Evolutionary conservation across 2,888 invertebrate genomes (phyloP), one percentile per base, ranked within the genome.

Genomic region (Cerceris ruficornis): DNA sequence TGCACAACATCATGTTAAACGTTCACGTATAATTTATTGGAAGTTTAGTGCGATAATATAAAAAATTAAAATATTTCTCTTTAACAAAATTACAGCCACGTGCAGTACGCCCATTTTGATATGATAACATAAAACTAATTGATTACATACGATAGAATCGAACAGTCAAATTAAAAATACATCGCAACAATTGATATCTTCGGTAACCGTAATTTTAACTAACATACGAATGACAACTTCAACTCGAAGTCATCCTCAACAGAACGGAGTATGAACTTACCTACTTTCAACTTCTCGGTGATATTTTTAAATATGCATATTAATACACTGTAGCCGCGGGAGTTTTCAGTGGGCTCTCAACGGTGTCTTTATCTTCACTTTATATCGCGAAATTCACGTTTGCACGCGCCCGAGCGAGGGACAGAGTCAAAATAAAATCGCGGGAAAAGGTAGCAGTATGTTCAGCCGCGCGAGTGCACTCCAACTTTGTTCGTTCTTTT

Each of bases 381-480:
- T 42, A 13, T 42, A 7, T 6, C 41, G 41, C 58, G 58, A 42
- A 13, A n/a, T 59, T 42, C 42, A 17, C 61, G 61, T 17, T 17
- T 17, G 46, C 9, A 11, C 14, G 46, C 11, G 49, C 13, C 8
- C 49, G 11, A 49, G 7, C 9, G 17, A 11, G 14, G 11, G 7
- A 11, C 8, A 49, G 46, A 28, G 49, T 15, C 46, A 11, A 61
- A 54, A 42, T 50, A 41, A 65, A 41, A 65, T 54, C 55, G 65
- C 39, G 55, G 65, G 54, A 65, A 65, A 62, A 65, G 17, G 5
- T 46, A 7, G 49, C 1, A 9, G 49, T 43, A 46, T 61, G 46
- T 61, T 49, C 17, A 13, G 11, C 49, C 17, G 9, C 39, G 1
- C 7, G 59, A n/a, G 1, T 17, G 17, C 28, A 8, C 14, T 7